phyloP scores from a whole-genome alignment of 2,113 vertebrate species.

The Gila orcuttii region DNA sequence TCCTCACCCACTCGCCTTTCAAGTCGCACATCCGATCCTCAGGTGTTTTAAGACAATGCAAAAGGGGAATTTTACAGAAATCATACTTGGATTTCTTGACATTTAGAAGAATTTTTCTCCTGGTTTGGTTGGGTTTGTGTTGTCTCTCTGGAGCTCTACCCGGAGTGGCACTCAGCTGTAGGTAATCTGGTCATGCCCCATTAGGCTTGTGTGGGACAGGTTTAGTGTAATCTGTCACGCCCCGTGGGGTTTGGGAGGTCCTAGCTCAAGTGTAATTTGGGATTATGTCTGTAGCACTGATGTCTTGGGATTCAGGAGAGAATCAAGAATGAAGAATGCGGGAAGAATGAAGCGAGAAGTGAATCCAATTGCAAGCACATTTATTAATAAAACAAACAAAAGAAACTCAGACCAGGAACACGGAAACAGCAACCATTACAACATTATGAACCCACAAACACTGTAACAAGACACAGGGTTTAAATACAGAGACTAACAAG shows the following conservation, averaged over 20 bases:
- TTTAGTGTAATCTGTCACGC: constrained; percentile 69
- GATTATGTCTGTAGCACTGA: constrained; percentile 70
- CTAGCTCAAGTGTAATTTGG: constrained; percentile 67
- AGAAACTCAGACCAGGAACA: too few species aligned
- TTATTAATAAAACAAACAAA: too few species aligned
- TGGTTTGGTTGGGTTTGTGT: constrained; percentile 30
- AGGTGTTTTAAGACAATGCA: constrained; percentile 11
- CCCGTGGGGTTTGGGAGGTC: constrained; percentile 64
- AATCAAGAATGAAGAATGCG: too few species aligned
- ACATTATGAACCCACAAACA: too few species aligned
- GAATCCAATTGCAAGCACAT: too few species aligned
- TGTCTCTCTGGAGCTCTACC: constrained; percentile 30
- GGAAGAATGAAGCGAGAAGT: too few species aligned
- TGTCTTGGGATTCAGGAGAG: constrained; percentile 63
- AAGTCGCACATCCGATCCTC: background rate
- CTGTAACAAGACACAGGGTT: too few species aligned
- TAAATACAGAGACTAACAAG: too few species aligned
- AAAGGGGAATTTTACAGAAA: background rate
- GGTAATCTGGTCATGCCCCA: constrained; percentile 67
- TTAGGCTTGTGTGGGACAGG: constrained; percentile 66
- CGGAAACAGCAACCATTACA: too few species aligned
- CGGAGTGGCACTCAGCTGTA: constrained; percentile 51
- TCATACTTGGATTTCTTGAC: background rate
- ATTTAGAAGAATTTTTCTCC: background rate
- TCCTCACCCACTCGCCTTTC: background rate